Percentiles rank a stretch among this genome's conserved stretches.
Evolutionary conservation across 2,888 invertebrate genomes (phyloP).

Genomic region (Drosophila bunnanda): DNA sequence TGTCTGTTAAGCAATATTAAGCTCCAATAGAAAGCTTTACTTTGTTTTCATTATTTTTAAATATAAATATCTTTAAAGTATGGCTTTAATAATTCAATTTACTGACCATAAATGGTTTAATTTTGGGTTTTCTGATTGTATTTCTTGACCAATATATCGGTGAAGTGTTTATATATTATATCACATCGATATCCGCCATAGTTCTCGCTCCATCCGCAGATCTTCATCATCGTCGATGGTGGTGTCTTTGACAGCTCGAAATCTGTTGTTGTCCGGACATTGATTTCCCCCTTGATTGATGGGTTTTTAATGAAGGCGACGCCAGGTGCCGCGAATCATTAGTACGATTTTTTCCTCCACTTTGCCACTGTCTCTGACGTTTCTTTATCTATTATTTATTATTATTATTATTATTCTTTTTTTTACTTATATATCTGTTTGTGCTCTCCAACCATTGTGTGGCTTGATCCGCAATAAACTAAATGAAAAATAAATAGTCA

Average conservation of each 20-base stretch:
- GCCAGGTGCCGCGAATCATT: constrained; percentile 56
- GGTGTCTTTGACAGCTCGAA: constrained; percentile 51
- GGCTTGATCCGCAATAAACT: constrained; percentile 64
- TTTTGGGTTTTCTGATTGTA: not conserved
- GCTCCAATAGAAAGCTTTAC: too few relatives aligned
- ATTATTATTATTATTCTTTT: not conserved
- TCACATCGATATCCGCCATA: not conserved
- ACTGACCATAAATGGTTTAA: not conserved
- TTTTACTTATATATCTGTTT: not conserved
- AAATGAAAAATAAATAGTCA: constrained; percentile 70
- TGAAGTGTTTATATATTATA: not conserved
- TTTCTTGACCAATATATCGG: not conserved
- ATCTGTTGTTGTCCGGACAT: constrained; percentile 59
- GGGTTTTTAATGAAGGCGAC: constrained; percentile 66
- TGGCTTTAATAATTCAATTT: not conserved
- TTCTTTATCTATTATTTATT: constrained; percentile 34
- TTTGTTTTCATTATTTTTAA: too few relatives aligned
- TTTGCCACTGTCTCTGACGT: not conserved
- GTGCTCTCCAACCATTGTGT: not conserved
- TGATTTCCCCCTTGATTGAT: constrained; percentile 69
- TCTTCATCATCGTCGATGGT: constrained; percentile 24
- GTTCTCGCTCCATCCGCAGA: not conserved
- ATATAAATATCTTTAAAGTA: not conserved
- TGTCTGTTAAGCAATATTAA: too few relatives aligned
- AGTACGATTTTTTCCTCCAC: constrained; percentile 18